Base-by-base conservation (phyloP, 2,888 invertebrate genomes). In the Apeira syringaria region DNA sequence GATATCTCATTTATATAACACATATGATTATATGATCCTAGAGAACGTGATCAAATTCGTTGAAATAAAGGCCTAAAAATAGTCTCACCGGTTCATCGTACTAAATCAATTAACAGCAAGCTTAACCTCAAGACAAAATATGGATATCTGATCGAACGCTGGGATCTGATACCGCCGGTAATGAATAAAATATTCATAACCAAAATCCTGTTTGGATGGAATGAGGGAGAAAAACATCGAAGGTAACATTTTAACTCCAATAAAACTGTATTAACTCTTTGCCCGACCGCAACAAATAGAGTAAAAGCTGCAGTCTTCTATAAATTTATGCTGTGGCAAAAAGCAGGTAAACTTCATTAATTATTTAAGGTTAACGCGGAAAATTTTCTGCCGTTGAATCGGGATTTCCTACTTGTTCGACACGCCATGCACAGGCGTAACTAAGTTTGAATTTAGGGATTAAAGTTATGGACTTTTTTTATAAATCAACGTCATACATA, bases 281-380 rank as follows among this genome's bases (percentile, higher is more conserved):
- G 43, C 40, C 47, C 48, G 29, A 47, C 55, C 56, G 15, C 15
- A 45, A 56, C 59, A 65, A 67, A 68, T 60, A 60, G 59, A 59
- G 47, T 53, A 47, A 51, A 56, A 49, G 20, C 20, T 5, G 20
- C 20, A 20, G 5, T 7, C 20, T 20, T 20, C 6, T 20, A 20
- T 7, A 20, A 20, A 20, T 20, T 5, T 20, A 7, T 20, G 20
- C 7, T 20, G 20, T 7, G 20, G 53, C 44, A 50, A 56, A 61
- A 50, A 54, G 53, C 44, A 47, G 50, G 56, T 46, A 50, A 28
- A 52, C 53, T 61, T 58, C 56, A 60, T 68, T 65, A 59, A 67
- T 62, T 61, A 65, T 57, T 67, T 62, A 54, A 52, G 58, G 50
- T 53, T 44, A 59, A 64, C 55, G 53, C 54, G 52, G 53, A 53